Percentiles rank a stretch among this genome's conserved stretches.
These are phyloP conservation scores for Phoebastria nigripes DNA, from an alignment of 2,797 vertebrate genomes.

Conservation along the genomic window DNA sequence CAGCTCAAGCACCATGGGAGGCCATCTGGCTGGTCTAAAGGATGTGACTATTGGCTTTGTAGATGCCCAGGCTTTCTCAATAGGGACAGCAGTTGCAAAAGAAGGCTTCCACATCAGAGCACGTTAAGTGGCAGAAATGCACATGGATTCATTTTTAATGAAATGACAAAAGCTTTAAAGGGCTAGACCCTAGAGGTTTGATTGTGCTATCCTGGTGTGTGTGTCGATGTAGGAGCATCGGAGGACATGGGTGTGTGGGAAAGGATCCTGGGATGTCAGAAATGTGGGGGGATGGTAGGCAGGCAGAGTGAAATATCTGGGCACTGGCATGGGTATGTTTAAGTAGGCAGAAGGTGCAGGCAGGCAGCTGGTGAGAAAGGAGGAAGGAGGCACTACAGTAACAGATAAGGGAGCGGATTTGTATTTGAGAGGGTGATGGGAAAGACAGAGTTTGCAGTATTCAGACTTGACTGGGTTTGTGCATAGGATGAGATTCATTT, in stretches of 20 bases:
- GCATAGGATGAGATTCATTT: neutral
- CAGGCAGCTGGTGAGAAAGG: neutral
- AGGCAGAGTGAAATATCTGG: neutral
- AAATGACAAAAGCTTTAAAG: neutral
- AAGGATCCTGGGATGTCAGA: neutral
- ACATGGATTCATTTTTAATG: neutral
- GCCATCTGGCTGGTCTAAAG: neutral
- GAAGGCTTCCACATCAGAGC: neutral
- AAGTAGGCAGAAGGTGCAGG: neutral
- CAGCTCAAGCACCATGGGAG: neutral
- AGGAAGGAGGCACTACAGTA: neutral
- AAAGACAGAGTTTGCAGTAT: neutral
- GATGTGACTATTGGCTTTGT: neutral
- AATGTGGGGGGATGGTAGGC: neutral
- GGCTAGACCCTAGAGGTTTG: neutral
- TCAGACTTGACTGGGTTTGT: neutral
- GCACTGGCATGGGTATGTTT: neutral
- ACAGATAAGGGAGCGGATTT: neutral
- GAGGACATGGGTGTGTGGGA: neutral
- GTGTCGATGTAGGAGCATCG: neutral
- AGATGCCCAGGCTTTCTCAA: neutral
- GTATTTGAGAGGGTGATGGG: neutral
- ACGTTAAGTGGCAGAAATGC: neutral
- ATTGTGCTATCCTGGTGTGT: neutral
- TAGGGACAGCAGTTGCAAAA: neutral